Base-by-base conservation (phyloP, 2,113 vertebrate species). In the Megaptera novaeangliae region DNA sequence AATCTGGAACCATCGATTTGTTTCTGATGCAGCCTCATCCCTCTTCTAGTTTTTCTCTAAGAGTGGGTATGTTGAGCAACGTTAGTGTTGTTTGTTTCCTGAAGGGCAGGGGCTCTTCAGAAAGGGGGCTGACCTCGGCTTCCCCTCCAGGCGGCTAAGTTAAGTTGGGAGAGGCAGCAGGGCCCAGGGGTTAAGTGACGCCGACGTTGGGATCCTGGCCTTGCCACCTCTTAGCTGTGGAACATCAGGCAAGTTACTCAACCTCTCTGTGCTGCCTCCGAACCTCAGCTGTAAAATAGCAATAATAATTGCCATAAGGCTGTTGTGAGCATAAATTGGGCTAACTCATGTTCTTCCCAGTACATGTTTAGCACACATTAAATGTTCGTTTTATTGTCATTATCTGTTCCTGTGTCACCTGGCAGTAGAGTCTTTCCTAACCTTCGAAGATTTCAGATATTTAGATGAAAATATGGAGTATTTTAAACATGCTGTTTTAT, bases 271-370 rank as follows among this genome's bases (percentile, higher is more conserved):
- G 64, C 87, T n/a, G 44, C 52, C 44, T 41, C 6, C 3, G 3
- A n/a, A 14, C 59, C 61, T 25, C 27, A 3, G 31, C 41, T 41
- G 3, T 57, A 23, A 36, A 18, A 34, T 0, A 15, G 21, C 41
- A 5, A 0, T 15, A 0, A 6, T 36, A 11, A 17, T 12, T 10
- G 36, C 44, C 5, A 0, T 29, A 0, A 15, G 6, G 21, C 31
- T 3, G 9, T 1, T 0, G 14, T 39, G 36, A 59, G 44, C 61
- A 34, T 10, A 20, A 3, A 21, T 1, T 18, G 29, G n/a, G 44
- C 21, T 9, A 20, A 18, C 27, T 11, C 55, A 1, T 0, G 8
- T 12, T 0, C 34, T 21, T 13, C 34, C 49, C 3, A 2, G 25
- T 2, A 4, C 11, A 0, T 0, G 64, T 66, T 39, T 20, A 68